phyloP scores from a whole-genome alignment of 2,888 invertebrate species.

The Sesia bembeciformis region DNA sequence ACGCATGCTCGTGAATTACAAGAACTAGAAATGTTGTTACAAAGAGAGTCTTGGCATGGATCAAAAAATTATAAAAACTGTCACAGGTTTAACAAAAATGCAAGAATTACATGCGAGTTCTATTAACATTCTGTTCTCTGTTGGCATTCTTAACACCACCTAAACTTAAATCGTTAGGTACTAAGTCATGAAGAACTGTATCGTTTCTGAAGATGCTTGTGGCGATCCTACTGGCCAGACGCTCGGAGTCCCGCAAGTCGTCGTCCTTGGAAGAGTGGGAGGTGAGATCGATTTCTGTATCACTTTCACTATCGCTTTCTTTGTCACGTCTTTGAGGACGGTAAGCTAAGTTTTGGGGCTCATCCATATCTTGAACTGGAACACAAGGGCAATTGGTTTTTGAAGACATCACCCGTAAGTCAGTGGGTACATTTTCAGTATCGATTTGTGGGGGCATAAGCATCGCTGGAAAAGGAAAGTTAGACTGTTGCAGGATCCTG shows the following conservation, averaged over 20 bases:
- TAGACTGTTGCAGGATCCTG: constrained; percentile 42
- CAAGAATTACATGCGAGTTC: too few relatives aligned
- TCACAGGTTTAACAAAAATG: too few relatives aligned
- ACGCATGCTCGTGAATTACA: too few relatives aligned
- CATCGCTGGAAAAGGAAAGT: constrained; percentile 48
- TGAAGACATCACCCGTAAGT: constrained; percentile 47
- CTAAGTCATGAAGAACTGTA: constrained; percentile 57
- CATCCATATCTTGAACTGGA: constrained; percentile 26
- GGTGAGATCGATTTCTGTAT: constrained; percentile 66
- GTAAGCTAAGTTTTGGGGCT: constrained; percentile 59
- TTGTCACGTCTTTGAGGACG: constrained; percentile 35
- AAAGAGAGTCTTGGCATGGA: too few relatives aligned
- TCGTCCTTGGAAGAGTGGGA: constrained; percentile 67
- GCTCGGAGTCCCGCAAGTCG: constrained; percentile 56
- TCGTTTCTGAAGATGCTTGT: constrained; percentile 62
- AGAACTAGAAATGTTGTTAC: too few relatives aligned
- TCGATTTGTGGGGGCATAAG: constrained; percentile 45
- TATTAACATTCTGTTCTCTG: constrained; percentile 30
- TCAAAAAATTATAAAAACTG: too few relatives aligned
- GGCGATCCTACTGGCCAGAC: constrained; percentile 56
- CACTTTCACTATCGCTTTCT: constrained; percentile 61
- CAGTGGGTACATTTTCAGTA: constrained; percentile 52
- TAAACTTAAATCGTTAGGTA: constrained; percentile 66
- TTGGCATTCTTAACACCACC: constrained; percentile 34
- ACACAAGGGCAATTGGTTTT: constrained; percentile 49